Percentiles rank a stretch among this genome's conserved stretches.
Evolutionary conservation across 2,113 vertebrate species (phyloP).

Genomic region (Mungos mungo): DNA sequence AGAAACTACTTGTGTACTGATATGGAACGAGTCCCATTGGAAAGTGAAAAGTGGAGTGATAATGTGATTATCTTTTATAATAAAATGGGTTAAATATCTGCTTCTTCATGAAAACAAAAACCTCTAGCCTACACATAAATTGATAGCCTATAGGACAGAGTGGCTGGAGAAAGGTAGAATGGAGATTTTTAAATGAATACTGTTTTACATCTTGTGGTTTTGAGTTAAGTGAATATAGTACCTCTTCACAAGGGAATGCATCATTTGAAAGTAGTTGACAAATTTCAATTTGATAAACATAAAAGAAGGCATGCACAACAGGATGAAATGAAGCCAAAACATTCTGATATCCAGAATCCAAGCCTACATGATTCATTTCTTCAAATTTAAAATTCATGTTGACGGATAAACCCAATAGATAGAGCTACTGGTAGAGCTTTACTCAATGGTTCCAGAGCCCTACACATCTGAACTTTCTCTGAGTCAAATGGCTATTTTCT

Average conservation of each 20-base stretch:
- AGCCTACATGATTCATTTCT: not conserved
- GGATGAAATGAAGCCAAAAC: not conserved
- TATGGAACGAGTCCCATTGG: not conserved
- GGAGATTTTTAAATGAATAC: not conserved
- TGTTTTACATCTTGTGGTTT: not conserved
- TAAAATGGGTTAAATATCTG: not conserved
- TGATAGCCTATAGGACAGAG: not conserved
- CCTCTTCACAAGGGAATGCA: not conserved
- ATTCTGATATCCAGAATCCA: not conserved
- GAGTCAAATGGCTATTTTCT: not conserved
- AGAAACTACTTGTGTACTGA: not conserved
- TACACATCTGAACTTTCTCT: not conserved
- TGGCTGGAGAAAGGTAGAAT: not conserved
- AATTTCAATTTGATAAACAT: not conserved
- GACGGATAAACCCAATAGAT: not conserved
- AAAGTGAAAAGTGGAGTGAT: not conserved
- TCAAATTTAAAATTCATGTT: not conserved
- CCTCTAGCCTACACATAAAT: not conserved
- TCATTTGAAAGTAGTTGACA: not conserved
- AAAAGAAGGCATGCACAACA: not conserved
- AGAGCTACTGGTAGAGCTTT: not conserved
- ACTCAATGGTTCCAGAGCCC: not conserved
- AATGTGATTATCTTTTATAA: not conserved
- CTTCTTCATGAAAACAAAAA: not conserved
- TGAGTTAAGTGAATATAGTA: not conserved